Conservation (phyloP, 37 sponge, comb jelly and placozoan species). For the Aplysina aerophoba region DNA sequence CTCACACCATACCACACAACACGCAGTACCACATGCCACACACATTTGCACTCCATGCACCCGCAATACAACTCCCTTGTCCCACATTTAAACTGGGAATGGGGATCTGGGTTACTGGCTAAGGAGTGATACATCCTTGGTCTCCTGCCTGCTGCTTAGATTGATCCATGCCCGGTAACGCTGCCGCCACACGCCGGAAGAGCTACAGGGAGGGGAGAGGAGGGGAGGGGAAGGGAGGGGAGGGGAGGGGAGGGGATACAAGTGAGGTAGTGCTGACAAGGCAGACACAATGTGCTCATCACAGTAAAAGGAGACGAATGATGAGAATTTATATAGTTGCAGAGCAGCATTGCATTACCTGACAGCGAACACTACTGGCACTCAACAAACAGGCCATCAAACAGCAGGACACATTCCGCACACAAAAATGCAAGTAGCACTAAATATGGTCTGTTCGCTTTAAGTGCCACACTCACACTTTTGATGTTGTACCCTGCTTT, state of each 20-base stretch:
- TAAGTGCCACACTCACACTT: slow-evolving; percentile 66
- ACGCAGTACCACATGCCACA: too few species aligned
- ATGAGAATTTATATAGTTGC: too few species aligned
- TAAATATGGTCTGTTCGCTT: too few species aligned
- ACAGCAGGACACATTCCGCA: too few species aligned
- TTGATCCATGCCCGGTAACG: slow-evolving; percentile 95
- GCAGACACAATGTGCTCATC: too few species aligned
- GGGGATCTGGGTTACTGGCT: background rate
- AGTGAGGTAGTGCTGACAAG: too few species aligned
- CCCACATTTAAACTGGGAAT: background rate
- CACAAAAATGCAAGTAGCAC: too few species aligned
- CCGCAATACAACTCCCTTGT: background rate
- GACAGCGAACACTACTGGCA: too few species aligned
- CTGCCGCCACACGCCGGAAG: slow-evolving; percentile 96
- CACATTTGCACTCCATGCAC: background rate
- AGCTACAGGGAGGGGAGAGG: slow-evolving; percentile 44
- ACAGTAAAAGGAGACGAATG: too few species aligned
- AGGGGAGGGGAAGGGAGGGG: background rate
- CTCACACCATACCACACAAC: too few species aligned
- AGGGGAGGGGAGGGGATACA: too few species aligned
- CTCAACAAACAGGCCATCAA: background rate
- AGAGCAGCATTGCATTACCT: too few species aligned
- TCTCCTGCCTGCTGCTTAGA: slow-evolving; percentile 30
- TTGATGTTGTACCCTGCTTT: slow-evolving; percentile 99
- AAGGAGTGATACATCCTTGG: slow-evolving; percentile 26